Evolutionary conservation across 2,888 invertebrate species (phyloP), one percentile per base, ranked within the genome.

Genomic region (Drosophila siamana): DNA sequence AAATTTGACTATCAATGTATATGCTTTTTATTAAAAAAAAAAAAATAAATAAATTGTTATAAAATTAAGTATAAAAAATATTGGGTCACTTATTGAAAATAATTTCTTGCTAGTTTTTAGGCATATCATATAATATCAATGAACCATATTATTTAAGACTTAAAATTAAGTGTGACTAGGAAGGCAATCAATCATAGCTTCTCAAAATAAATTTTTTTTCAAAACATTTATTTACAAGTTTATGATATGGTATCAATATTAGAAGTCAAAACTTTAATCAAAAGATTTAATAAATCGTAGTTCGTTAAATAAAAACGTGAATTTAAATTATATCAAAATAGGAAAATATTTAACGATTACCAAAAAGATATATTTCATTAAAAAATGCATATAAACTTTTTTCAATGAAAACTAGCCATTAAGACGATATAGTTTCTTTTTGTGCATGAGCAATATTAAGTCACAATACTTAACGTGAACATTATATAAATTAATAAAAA

Each of bases 401-500:
- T 11, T 24, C 11, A 24, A 38, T 6, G 15, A 36, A 19, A 5
- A 9, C 19, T 22, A 51, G 15, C 36, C 40, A 52, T 40, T 52
- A 28, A 52, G 40, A 19, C 28, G 30, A 16, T 52, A 52, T 8
- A 11, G 54, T 8, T n/a, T 15, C 3, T 33, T 50, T 11, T 15
- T 41, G 28, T 52, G 24, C 51, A 43, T 9, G 5, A 51, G 61
- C 48, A 59, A 55, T 52, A 30, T 62, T 19, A 56, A 51, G 22
- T 36, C 38, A 38, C 15, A 61, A 52, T 64, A 72, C 26, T 26
- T 52, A 66, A 59, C 50, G 63, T 24, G 48, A 41, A 41, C 52
- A 33, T 57, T 36, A 52, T 15, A 51, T 26, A 36, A 41, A 44
- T 60, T 33, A 61, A 41, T 28, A 16, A 36, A 41, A 60, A 8